These are phyloP conservation scores for Spinibarbus caldwelli DNA, from an alignment of 2,797 vertebrate genomes.

Conservation along the genomic window DNA sequence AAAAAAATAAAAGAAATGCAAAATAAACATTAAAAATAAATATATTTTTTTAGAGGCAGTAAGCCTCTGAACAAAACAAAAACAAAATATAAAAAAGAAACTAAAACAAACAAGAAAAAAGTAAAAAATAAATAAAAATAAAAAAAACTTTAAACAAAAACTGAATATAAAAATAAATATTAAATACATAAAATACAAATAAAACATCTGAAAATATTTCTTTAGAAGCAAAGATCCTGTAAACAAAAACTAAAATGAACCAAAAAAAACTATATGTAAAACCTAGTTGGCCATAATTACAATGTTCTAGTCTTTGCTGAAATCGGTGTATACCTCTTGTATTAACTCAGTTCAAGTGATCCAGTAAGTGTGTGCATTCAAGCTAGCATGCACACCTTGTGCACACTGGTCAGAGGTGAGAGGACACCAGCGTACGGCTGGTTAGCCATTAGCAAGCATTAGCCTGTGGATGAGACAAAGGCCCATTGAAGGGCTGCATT, in stretches of 20 bases:
- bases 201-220: neutral
- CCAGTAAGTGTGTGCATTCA: neutral
- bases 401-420: conserved; percentile 46
- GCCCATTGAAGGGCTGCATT: conserved; percentile 48
- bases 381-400: neutral
- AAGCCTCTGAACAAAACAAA: neutral
- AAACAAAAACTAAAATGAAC: neutral
- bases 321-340: neutral
- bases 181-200: no score
- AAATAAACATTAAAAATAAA: neutral
- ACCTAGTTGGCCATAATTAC: neutral
- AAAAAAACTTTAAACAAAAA: no score
- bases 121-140: no score
- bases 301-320: neutral
- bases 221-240: neutral
- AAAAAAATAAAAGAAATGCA: neutral
- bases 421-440: conserved; percentile 25
- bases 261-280: neutral
- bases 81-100: neutral
- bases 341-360: neutral
- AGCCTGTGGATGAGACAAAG: conserved; percentile 51
- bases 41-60: neutral
- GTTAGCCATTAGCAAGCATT: conserved; percentile 55
- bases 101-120: no score
- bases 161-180: no score